phyloP scores from a whole-genome alignment of 35 echinoderm and acorn worm species.

The Hemicentrotus pulcherrimus region DNA sequence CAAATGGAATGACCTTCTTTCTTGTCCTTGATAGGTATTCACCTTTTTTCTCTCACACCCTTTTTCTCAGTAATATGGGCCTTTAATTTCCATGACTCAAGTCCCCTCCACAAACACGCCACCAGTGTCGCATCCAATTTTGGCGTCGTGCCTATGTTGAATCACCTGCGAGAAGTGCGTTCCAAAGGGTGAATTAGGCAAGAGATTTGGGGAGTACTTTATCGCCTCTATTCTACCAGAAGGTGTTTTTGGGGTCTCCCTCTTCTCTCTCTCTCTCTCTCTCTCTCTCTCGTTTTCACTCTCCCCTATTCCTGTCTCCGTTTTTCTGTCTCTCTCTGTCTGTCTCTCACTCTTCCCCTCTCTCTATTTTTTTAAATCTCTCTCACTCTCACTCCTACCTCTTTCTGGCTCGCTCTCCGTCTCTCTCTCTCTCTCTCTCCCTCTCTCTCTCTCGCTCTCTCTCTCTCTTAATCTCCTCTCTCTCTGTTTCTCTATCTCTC shows the following conservation, averaged over 20 bases:
- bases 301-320: no score
- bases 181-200: constrained; percentile 34
- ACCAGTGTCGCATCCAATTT: constrained; percentile 16
- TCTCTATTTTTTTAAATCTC: no score
- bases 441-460: no score
- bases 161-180: constrained; percentile 33
- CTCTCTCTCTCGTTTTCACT: not conserved
- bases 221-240: not conserved
- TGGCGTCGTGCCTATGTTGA: constrained; percentile 36
- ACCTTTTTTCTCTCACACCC: not conserved
- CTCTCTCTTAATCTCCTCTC: no score
- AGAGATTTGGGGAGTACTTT: constrained; percentile 37
- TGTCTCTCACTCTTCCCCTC: no score
- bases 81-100: constrained; percentile 20
- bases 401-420: no score
- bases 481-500: no score
- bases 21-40: not conserved
- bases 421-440: no score
- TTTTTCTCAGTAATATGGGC: not conserved
- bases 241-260: not conserved
- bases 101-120: constrained; percentile 25
- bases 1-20: not conserved
- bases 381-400: no score
- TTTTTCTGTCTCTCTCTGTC: no score
- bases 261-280: not conserved